A percentile compares a stretch with the other conserved stretches of the same genome.
Conservation (phyloP, 2,797 vertebrate species). For the Scolopax rusticola region DNA sequence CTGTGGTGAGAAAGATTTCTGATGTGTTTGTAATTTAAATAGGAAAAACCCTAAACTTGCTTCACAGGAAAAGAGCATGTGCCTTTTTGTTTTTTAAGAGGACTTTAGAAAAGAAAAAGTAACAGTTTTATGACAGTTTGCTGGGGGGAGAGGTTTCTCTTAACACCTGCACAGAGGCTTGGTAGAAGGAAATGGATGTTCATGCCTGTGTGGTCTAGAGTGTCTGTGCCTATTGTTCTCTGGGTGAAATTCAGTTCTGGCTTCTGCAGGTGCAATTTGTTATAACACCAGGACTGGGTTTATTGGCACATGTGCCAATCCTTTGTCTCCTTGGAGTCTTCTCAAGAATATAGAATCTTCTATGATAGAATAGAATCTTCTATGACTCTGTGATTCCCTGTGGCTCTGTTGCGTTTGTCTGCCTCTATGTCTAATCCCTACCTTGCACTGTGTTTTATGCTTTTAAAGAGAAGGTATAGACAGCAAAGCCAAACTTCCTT, state of each 20-base stretch:
- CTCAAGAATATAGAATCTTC: background rate
- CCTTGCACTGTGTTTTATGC: background rate
- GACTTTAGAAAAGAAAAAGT: constrained; percentile 30
- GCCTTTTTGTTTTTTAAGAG: constrained; percentile 35
- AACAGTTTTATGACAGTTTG: constrained; percentile 59
- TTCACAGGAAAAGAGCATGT: constrained; percentile 47
- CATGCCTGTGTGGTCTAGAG: background rate
- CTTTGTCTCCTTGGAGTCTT: background rate
- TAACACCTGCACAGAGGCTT: constrained; percentile 37
- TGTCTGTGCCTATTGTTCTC: background rate
- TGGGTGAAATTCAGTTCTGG: background rate
- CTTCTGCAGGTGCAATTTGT: background rate
- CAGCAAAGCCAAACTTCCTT: constrained; percentile 56
- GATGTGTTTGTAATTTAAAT: constrained; percentile 61
- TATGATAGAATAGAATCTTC: no score
- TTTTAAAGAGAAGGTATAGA: constrained; percentile 49
- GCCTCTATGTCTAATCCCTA: constrained; percentile 19
- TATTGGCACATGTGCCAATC: background rate
- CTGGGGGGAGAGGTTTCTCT: constrained; percentile 36
- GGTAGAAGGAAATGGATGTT: constrained; percentile 10
- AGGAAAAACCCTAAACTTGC: constrained; percentile 19
- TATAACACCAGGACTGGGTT: background rate
- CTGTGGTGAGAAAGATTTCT: constrained; percentile 58
- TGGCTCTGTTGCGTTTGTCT: background rate
- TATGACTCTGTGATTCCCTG: background rate